Evolutionary conservation across 1,140 invertebrate species (phyloP).

Genomic region (Euborellia annulipes): DNA sequence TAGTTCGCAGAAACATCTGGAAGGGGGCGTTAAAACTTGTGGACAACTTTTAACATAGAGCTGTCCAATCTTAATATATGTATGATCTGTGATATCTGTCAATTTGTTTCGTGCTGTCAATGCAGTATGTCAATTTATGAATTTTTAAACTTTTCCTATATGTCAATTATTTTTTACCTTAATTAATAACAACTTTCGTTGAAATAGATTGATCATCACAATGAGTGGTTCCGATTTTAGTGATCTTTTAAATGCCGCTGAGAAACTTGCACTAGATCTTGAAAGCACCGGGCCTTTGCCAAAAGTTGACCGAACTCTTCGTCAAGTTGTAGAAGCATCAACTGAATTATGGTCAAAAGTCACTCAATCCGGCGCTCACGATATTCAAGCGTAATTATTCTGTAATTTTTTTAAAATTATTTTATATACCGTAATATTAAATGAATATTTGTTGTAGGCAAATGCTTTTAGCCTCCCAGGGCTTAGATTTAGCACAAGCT

Average conservation of each 20-base stretch:
- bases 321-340: slow-evolving; percentile 82
- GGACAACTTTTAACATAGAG: too few relatives aligned
- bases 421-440: not conserved
- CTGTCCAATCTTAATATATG: too few relatives aligned
- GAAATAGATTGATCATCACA: too few relatives aligned
- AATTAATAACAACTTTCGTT: too few relatives aligned
- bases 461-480: slow-evolving; percentile 79
- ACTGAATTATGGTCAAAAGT: slow-evolving; percentile 75
- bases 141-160: too few relatives aligned
- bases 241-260: slow-evolving; percentile 75
- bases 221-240: slow-evolving; percentile 49
- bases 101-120: too few relatives aligned
- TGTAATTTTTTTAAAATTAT: not conserved
- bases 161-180: too few relatives aligned
- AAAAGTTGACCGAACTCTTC: slow-evolving; percentile 75
- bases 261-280: slow-evolving; percentile 75
- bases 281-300: slow-evolving; percentile 67
- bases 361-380: slow-evolving; percentile 64
- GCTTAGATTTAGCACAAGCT: slow-evolving; percentile 79
- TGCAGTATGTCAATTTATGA: too few relatives aligned
- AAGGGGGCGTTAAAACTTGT: too few relatives aligned
- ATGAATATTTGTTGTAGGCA: slow-evolving; percentile 53
- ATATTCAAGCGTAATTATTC: slow-evolving; percentile 75
- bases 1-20: too few relatives aligned
- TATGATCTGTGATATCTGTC: too few relatives aligned